Conservation (phyloP, 2,113 vertebrate genomes). For the Notiomystis cincta region DNA sequence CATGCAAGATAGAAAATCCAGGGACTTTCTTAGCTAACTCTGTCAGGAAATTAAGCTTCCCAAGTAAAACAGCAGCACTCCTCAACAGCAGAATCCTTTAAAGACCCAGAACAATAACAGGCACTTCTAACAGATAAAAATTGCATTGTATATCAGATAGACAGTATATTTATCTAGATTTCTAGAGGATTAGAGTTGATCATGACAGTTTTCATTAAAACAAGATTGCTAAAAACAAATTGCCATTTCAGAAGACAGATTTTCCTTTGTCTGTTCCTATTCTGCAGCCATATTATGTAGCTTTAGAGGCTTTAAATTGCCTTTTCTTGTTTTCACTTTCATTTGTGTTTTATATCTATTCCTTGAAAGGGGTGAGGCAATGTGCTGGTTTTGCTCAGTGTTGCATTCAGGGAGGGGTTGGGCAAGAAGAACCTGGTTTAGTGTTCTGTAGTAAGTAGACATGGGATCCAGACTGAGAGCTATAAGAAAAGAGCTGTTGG, state of each 20-base stretch:
- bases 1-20: neutral
- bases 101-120: slow-evolving; percentile 25
- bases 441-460: neutral
- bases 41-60: slow-evolving; percentile 20
- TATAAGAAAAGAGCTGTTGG: neutral
- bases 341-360: neutral
- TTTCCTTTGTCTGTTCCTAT: neutral
- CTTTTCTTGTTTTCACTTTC: neutral
- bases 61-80: neutral
- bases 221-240: slow-evolving; percentile 28
- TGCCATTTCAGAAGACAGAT: slow-evolving; percentile 3
- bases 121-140: slow-evolving; percentile 32
- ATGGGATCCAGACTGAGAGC: neutral
- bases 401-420: neutral
- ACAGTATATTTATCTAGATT: slow-evolving; percentile 30
- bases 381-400: neutral
- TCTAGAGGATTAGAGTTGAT: slow-evolving; percentile 2
- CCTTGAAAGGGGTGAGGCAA: neutral
- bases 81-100: neutral
- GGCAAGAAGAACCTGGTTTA: neutral
- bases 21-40: neutral
- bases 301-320: slow-evolving; percentile 30
- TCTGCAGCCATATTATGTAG: neutral
- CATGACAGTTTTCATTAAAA: slow-evolving; percentile 40
- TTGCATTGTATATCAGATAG: neutral